A percentile compares a stretch with the other conserved stretches of the same genome.
These are phyloP conservation scores for Deroptyus accipitrinus DNA, from an alignment of 2,113 vertebrate genomes.

Conservation along the genomic window DNA sequence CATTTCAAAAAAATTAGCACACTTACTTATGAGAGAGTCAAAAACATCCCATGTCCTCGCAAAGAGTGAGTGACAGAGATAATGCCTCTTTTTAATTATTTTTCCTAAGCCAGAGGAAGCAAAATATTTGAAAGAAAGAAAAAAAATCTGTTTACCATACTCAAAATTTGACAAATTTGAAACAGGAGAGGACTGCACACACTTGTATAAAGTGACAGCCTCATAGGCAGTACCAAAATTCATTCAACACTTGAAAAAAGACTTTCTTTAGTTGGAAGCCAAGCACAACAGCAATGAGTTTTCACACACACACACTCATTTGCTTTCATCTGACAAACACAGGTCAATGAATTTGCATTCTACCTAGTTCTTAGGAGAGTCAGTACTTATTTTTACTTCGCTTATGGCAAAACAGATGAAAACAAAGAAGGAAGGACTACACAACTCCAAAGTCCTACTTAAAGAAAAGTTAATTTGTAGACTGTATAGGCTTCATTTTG, in stretches of 20 bases:
- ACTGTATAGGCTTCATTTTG: not conserved
- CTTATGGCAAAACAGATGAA: not conserved
- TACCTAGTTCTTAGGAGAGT: not conserved
- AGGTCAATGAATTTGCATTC: not conserved
- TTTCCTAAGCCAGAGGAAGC: slow-evolving; percentile 19
- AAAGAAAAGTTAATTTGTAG: not conserved
- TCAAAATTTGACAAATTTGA: not conserved
- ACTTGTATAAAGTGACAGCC: not conserved
- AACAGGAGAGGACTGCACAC: not conserved
- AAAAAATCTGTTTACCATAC: not conserved
- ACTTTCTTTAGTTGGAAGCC: slow-evolving; percentile 33
- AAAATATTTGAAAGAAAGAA: slow-evolving; percentile 52
- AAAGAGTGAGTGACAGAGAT: not conserved
- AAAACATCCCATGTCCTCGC: slow-evolving; percentile 10
- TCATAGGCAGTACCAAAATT: slow-evolving; percentile 1
- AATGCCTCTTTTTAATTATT: slow-evolving; percentile 28
- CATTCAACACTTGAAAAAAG: not conserved
- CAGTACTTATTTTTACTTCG: not conserved
- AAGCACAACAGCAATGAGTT: slow-evolving; percentile 47
- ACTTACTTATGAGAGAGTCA: not conserved
- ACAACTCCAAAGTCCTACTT: not conserved
- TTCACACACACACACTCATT: not conserved
- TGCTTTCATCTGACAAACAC: slow-evolving; percentile 45
- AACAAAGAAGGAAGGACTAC: not conserved
- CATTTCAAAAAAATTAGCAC: slow-evolving; percentile 28